A percentile compares a stretch with the other conserved stretches of the same genome.
Conservation (phyloP, 1,140 invertebrate genomes). For the Eueides isabella region DNA sequence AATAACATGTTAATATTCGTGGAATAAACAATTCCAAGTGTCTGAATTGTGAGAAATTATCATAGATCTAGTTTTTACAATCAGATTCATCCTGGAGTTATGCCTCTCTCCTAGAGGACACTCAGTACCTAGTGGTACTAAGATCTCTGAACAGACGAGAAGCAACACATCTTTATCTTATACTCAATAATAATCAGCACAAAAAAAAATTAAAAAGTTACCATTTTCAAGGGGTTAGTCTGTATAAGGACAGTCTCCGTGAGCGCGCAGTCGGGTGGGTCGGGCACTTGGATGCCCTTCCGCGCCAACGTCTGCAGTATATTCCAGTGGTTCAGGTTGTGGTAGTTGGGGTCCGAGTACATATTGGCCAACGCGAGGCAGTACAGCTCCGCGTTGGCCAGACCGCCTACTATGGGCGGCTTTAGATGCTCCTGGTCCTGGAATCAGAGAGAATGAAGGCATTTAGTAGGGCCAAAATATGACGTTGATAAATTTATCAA, state of each 20-base stretch:
- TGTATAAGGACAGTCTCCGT: slow-evolving; percentile 98
- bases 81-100: no score
- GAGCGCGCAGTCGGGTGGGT: slow-evolving; percentile 92
- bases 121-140: no score
- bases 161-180: no score
- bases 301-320: slow-evolving; percentile 95
- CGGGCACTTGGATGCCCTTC: slow-evolving; percentile 94
- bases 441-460: slow-evolving; percentile 47
- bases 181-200: no score
- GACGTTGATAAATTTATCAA: no score
- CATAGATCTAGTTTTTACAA: no score
- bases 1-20: no score
- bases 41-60: no score
- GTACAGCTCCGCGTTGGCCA: slow-evolving; percentile 98
- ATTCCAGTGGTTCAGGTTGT: slow-evolving; percentile 96
- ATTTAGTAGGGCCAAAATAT: background rate
- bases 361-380: slow-evolving; percentile 97
- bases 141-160: no score
- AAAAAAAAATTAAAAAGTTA: slow-evolving; percentile 63
- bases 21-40: no score
- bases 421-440: slow-evolving; percentile 97
- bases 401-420: slow-evolving; percentile 93
- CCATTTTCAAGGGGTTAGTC: slow-evolving; percentile 97
- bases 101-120: no score
- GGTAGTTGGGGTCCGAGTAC: slow-evolving; percentile 97